Evolutionary conservation across 2,797 vertebrate species (phyloP).

Genomic region (Lutjanus argentimaculatus): DNA sequence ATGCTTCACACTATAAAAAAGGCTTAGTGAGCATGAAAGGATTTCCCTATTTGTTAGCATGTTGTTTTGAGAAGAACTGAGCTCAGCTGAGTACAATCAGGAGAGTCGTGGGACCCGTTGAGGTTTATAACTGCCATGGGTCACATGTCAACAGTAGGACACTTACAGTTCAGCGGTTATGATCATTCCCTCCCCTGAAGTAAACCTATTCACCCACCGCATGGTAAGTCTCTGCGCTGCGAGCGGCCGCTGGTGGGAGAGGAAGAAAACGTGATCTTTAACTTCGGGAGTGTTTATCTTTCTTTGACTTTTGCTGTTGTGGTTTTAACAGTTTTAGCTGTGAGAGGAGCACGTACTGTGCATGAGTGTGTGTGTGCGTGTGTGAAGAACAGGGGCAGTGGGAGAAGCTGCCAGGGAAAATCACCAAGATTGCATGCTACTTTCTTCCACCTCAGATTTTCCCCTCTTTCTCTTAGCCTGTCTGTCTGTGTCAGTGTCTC

Average conservation of each 20-base stretch:
- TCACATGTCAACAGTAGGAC: conserved; percentile 79
- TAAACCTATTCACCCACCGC: conserved; percentile 73
- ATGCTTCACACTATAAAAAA: conserved; percentile 39
- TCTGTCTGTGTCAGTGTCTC: conserved; percentile 69
- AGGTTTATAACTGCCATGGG: conserved; percentile 76
- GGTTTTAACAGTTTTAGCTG: conserved; percentile 65
- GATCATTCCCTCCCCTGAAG: conserved; percentile 75
- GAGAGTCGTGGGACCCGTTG: conserved; percentile 70
- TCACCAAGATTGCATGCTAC: conserved; percentile 72
- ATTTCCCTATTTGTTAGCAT: conserved; percentile 67
- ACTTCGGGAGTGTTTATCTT: conserved; percentile 71
- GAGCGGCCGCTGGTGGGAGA: conserved; percentile 56
- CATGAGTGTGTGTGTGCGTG: conserved; percentile 18
- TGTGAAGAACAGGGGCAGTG: conserved; percentile 54
- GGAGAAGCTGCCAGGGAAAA: conserved; percentile 78
- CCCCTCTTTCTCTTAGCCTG: conserved; percentile 73
- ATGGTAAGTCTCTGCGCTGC: conserved; percentile 60
- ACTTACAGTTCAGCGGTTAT: conserved; percentile 79
- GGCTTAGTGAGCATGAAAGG: conserved; percentile 45
- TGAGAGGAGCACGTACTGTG: conserved; percentile 38
- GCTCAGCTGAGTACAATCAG: conserved; percentile 68
- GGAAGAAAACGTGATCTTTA: conserved; percentile 73
- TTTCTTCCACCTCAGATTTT: conserved; percentile 82
- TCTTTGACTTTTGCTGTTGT: conserved; percentile 74
- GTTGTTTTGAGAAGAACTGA: conserved; percentile 65